Base-by-base conservation (phyloP, 2,888 invertebrate genomes). In the Macrostomum cliftonense region DNA sequence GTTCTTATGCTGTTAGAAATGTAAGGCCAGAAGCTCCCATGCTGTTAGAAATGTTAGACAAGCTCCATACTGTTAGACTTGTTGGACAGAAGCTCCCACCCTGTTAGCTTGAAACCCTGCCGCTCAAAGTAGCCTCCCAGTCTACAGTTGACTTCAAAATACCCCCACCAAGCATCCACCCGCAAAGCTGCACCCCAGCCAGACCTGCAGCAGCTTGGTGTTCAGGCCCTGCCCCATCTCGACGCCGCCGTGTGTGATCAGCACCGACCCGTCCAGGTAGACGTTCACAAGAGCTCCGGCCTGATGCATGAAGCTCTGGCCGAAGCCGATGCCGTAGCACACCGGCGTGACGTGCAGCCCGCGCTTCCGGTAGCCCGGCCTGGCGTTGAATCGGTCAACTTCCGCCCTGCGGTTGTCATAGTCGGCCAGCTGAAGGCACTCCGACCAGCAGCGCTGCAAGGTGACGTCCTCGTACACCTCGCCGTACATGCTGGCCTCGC, bases 291-390 rank as follows among this genome's bases (percentile, higher is more conserved):
- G 72, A 0, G 89, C 87, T 9, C 86, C 88, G 1, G 79, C 80
- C 67, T 73, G 54, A 65, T 86, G 85, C 28, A 87, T 66, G 60
- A 80, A 77, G 53, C 76, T 71, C 11, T 77, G 77, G 0, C 81
- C 81, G 62, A 84, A 87, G 0, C 83, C 79, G 52, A 88, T 80
- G 1, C 86, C 86, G 63, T 79, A 87, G 69, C 80, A 83, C 0
- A 83, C 82, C 1, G 88, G 85, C 1, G 85, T 76, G 19, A 87
- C 68, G 1, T 80, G 73, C 5, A 89, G 75, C 1, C 89, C 89
- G 4, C 84, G 77, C 64, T 93, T 93, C 59, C 81, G 79, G 79
- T 82, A 88, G 42, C 81, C 77, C 67, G 87, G 78, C 57, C 72
- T 79, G 79, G 74, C 78, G 66, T 84, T 89, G 59, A 82, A 88